Percentiles rank a stretch among this genome's conserved stretches.
Conservation (phyloP, 2,888 invertebrate species). For the Crepidodera aurea region DNA sequence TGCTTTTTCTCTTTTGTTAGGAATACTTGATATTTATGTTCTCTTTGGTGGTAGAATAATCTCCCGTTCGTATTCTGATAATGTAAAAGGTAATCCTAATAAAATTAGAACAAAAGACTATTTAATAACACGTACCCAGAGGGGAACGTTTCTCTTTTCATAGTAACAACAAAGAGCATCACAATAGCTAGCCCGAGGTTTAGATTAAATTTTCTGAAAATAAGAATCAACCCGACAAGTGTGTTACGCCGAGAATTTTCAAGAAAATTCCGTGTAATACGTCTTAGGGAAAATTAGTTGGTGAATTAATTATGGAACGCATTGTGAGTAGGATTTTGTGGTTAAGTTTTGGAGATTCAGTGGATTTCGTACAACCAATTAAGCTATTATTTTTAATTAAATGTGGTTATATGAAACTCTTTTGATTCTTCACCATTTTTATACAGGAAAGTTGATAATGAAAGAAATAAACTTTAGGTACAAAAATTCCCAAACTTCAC, state of each 20-base stretch:
- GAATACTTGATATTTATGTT: no score
- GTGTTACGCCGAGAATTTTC: conserved; percentile 10
- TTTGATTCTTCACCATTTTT: no score
- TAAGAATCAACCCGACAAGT: conserved; percentile 18
- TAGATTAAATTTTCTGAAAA: conserved; percentile 15
- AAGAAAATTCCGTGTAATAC: conserved; percentile 12
- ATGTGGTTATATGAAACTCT: no score
- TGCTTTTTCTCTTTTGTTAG: no score
- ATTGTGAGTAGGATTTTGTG: conserved; percentile 7
- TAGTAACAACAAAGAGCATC: conserved; percentile 23
- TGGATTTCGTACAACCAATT: no score
- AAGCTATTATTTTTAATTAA: no score
- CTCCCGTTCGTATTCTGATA: not conserved
- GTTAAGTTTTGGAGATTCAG: no score
- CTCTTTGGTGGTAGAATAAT: no score
- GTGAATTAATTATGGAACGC: conserved; percentile 15
- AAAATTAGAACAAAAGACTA: conserved; percentile 32
- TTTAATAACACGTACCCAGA: conserved; percentile 22
- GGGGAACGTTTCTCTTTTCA: conserved; percentile 19
- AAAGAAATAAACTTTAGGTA: no score
- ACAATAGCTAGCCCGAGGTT: conserved; percentile 19
- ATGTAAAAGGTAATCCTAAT: conserved; percentile 19
- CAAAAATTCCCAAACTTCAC: no score
- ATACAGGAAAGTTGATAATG: no score
- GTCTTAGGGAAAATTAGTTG: conserved; percentile 14